Percentiles rank a stretch among this genome's conserved stretches.
Evolutionary conservation across 2,797 vertebrate species (phyloP).

Genomic region (Oreochromis grahami): DNA sequence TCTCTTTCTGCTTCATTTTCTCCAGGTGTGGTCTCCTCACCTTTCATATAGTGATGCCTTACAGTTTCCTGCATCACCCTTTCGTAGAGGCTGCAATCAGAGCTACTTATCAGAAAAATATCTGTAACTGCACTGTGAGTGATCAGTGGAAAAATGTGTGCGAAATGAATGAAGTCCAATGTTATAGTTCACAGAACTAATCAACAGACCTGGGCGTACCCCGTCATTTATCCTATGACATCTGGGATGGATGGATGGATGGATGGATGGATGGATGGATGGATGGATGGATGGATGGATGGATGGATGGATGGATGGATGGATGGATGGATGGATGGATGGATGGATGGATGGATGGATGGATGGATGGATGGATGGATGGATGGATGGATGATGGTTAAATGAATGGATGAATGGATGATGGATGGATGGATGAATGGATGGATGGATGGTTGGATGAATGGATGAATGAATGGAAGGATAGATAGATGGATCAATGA

Average conservation of each 20-base stretch:
- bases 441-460: too few relatives aligned
- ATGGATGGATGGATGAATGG: too few relatives aligned
- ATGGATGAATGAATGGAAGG: background rate
- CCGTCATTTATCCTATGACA: background rate
- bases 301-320: rapidly evolving
- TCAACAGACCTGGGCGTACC: background rate
- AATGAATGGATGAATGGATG: rapidly evolving
- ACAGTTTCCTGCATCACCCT: constrained; percentile 81
- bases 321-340: too few relatives aligned
- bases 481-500: too few relatives aligned
- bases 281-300: too few relatives aligned
- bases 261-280: too few relatives aligned
- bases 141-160: background rate
- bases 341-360: rapidly evolving
- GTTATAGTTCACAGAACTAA: background rate
- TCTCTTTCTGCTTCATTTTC: background rate
- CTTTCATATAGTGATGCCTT: constrained; percentile 87
- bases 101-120: constrained; percentile 75
- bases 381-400: too few relatives aligned
- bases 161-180: background rate
- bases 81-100: constrained; percentile 85
- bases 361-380: too few relatives aligned
- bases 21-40: constrained; percentile 84
- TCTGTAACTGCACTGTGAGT: constrained; percentile 85
- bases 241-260: background rate